Evolutionary conservation across 2,113 vertebrate genomes (phyloP).

Genomic region (Saiga tatarica): DNA sequence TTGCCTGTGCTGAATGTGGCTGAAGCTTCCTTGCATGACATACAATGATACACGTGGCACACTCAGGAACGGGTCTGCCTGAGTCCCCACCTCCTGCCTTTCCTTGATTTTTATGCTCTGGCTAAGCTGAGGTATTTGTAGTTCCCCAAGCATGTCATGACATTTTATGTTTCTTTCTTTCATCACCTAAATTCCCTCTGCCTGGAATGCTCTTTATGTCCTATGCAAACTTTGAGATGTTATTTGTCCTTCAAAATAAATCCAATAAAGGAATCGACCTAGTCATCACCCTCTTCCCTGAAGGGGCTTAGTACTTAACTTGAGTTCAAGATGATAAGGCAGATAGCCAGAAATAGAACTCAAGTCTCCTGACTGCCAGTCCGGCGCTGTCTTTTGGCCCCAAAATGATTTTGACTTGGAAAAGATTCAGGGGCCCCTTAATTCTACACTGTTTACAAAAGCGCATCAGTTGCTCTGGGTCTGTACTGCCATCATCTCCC

Average conservation of each 20-base stretch:
- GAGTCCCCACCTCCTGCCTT: background rate
- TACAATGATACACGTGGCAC: background rate
- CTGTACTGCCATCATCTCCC: background rate
- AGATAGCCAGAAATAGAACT: background rate
- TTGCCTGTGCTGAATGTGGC: too few species aligned
- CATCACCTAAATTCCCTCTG: background rate
- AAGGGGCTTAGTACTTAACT: background rate
- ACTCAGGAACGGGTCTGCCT: background rate
- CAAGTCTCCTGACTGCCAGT: background rate
- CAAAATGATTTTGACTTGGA: background rate
- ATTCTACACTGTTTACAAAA: background rate
- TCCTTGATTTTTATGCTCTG: background rate
- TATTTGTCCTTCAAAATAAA: constrained; percentile 27
- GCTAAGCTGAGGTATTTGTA: background rate
- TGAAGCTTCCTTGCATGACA: background rate
- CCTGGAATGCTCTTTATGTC: background rate
- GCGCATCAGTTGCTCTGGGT: background rate
- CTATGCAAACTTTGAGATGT: background rate
- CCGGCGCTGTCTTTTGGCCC: background rate
- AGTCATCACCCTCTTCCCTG: background rate
- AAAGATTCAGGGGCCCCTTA: background rate
- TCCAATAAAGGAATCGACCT: background rate
- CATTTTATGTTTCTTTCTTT: background rate
- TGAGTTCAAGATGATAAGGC: background rate
- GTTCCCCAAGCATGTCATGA: background rate